These are phyloP conservation scores for Leucania comma DNA, from an alignment of 2,888 invertebrate species.

Conservation along the genomic window DNA sequence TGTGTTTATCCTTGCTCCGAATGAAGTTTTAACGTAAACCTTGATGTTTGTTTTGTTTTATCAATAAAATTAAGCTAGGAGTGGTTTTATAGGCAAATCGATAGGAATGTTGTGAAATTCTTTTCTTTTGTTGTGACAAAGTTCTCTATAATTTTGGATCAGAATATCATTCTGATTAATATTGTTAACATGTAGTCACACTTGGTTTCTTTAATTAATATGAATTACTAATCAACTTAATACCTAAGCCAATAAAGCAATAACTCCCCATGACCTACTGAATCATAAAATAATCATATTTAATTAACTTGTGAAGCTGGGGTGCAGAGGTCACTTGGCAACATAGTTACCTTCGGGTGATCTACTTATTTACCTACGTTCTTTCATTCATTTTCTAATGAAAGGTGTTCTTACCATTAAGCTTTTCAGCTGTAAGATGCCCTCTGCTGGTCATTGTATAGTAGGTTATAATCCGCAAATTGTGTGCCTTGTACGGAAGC, in stretches of 20 bases:
- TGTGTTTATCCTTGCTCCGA: slow-evolving; percentile 14
- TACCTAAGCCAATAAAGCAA: slow-evolving; percentile 19
- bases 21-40: neutral
- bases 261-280: slow-evolving; percentile 1
- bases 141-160: neutral
- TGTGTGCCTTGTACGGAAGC: no score
- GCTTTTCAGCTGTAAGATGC: no score
- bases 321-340: slow-evolving; percentile 17
- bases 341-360: neutral
- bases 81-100: neutral
- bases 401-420: no score
- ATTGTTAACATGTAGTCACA: neutral
- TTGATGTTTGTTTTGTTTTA: neutral
- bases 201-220: neutral
- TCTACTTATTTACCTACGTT: neutral
- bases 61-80: neutral
- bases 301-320: slow-evolving; percentile 12
- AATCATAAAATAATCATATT: slow-evolving; percentile 23
- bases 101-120: neutral
- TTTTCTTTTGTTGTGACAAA: neutral
- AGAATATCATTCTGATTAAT: neutral
- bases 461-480: no score
- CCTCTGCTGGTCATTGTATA: no score
- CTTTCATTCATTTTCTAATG: neutral
- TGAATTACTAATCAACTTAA: slow-evolving; percentile 17